Evolutionary conservation across 2,797 vertebrate genomes (phyloP).

Genomic region (Clarias pachynema): DNA sequence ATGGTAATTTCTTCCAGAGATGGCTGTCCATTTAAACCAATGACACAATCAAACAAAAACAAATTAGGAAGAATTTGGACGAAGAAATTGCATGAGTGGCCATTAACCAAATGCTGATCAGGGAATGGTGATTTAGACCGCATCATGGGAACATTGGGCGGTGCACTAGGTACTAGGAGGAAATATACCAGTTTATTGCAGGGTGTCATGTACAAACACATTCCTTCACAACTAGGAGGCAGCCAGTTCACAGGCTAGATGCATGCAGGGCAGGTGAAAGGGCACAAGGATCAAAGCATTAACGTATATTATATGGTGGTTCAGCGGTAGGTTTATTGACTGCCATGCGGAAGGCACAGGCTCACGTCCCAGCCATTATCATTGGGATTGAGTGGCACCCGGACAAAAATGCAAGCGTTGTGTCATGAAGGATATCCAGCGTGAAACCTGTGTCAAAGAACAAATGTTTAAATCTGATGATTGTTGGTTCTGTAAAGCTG

Average conservation of each 20-base stretch:
- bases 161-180: not conserved
- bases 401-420: no score
- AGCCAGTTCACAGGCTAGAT: not conserved
- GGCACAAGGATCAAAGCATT: not conserved
- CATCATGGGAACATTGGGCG: not conserved
- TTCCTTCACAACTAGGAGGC: not conserved
- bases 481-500: no score
- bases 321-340: no score
- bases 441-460: no score
- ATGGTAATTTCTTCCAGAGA: slow-evolving; percentile 20
- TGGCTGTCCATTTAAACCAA: slow-evolving; percentile 4
- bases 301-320: no score
- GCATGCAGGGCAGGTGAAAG: no score
- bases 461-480: no score
- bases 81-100: not conserved
- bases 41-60: not conserved
- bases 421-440: no score
- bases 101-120: not conserved
- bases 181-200: not conserved
- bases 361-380: no score
- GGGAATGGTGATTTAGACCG: not conserved
- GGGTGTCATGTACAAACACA: not conserved
- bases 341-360: no score
- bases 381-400: no score
- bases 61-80: not conserved